Evolutionary conservation across 2,797 vertebrate genomes (phyloP), one percentile per base, ranked within the genome.

Genomic region (Phoeniculus purpureus): DNA sequence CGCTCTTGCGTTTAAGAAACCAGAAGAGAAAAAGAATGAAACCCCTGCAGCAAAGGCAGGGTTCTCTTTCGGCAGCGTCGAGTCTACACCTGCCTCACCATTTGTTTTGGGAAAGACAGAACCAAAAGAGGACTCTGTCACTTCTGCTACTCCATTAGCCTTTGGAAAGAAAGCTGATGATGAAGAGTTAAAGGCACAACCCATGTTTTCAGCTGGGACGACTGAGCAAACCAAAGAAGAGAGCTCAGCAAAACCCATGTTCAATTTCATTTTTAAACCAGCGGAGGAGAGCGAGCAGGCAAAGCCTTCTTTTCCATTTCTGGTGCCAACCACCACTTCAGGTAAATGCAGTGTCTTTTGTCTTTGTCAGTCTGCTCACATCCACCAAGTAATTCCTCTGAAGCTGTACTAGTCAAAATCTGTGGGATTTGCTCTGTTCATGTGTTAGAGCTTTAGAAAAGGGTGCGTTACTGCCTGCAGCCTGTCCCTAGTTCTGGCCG

Each of bases 1-100:
- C 71, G 80, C 97, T n/a, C 98, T 98, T 93, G 51, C 96, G 1
- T 99, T 99, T 90, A 98, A 98, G 71, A 98, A 98, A 40, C 37
- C 97, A 6, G 98, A 98, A 76, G 98, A 98, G 59, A 99, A 98
- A 95, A 98, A 98, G 71, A 98, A 98, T 77, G 98, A 95, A 98
- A 97, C 73, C 40, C 96, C 79, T 96, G 56, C 97, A 88, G 8
- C 70, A 81, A 98, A 96, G 58, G 82, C 97, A 98, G 94, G 92
- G 82, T 92, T 97, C 77, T 34, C 96, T 73, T 98, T 98, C 15
- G 93, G 96, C 54, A 96, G 5, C 10, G 48, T 90, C 50, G 97
- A 97, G 40, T 47, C 97, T 50, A 66, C 94, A 2, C 66, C 96
- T n/a, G 86, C 97, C 50, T 88, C 97, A 6, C 50, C 97, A 65